Base-by-base conservation (phyloP, 1,140 invertebrate genomes). In the Nixonia krombeini region DNA sequence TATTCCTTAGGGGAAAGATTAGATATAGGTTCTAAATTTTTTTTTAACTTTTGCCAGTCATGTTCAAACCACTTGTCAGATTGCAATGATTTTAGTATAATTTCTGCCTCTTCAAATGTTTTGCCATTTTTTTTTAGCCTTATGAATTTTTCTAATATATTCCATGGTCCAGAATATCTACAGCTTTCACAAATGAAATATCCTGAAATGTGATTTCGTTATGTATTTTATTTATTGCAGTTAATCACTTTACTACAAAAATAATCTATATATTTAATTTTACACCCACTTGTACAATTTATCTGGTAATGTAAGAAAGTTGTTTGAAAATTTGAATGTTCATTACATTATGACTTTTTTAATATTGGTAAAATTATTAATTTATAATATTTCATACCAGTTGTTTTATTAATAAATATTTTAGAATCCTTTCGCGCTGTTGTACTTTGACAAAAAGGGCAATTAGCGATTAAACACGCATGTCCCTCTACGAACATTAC, bases 381-480 rank as follows among this genome's bases (percentile, higher is more conserved):
- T 26, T 13, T 23, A 42, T 8, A 41, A 33, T 25, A 26, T 16
- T 38, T 41, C 7, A 18, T 40, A 69, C 65, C 65, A 57, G 65
- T 62, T 0, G 42, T 63, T 59, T 63, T 69, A 21, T 69, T 69
- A 33, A 63, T 58, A 52, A 63, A 69, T 12, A 69, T 53, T 46
- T 59, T 69, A 0, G 37, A 21, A 0, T 69, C 66, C 33, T 63
- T 69, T 13, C 10, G 8, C 2, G 9, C 1, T 35, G 59, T 69
- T 47, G 57, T 47, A 17, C 13, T 25, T 38, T 51, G 51, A 10
- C 66, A 70, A 56, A 70, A 59, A 31, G 66, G 66, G 41, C 66
- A 70, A 44, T 23, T 33, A 7, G 55, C 28, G 38, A 59, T 56
- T 17, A 63, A 21, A 33, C 66, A 70, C 1, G 66, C 44, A 56